A percentile compares a stretch with the other conserved stretches of the same genome.
Conservation (phyloP, 1,140 invertebrate genomes). For the Ips typographus region DNA sequence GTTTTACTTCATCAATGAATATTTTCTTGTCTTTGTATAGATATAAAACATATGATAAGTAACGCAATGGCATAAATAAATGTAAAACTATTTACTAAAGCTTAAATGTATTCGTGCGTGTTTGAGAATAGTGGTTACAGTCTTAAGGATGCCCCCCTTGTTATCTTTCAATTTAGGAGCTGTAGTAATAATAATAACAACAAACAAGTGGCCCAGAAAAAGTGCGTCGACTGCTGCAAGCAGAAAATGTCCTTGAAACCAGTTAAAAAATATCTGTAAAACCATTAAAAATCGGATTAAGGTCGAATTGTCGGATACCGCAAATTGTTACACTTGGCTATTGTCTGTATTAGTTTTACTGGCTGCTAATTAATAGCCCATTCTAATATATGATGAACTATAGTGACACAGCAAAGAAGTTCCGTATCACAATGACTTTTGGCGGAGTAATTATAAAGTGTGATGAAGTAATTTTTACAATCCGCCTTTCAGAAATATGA, state of each 20-base stretch:
- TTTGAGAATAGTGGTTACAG: not conserved
- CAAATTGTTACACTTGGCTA: constrained; percentile 13
- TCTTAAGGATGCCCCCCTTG: constrained; percentile 6
- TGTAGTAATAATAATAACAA: constrained; percentile 16
- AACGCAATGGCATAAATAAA: no score
- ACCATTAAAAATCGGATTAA: constrained; percentile 35
- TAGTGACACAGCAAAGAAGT: constrained; percentile 2
- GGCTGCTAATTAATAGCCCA: constrained; percentile 1
- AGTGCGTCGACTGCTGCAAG: constrained; percentile 29
- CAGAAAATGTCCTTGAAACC: constrained; percentile 28
- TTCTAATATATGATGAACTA: not conserved
- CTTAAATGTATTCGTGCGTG: not conserved
- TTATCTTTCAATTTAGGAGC: constrained; percentile 32
- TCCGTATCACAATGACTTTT: constrained; percentile 1
- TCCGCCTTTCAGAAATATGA: constrained; percentile 6
- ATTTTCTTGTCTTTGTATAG: no score
- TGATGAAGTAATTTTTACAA: not conserved
- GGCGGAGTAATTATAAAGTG: not conserved
- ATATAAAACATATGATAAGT: no score
- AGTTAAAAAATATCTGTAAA: constrained; percentile 27
- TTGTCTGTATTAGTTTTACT: constrained; percentile 11
- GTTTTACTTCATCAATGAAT: no score
- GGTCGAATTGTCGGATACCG: constrained; percentile 10
- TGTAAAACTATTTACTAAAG: no score
- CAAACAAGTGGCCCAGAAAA: constrained; percentile 34